These are phyloP conservation scores for Chymomyza caudatula DNA, from an alignment of 2,888 invertebrate species.

Conservation along the genomic window DNA sequence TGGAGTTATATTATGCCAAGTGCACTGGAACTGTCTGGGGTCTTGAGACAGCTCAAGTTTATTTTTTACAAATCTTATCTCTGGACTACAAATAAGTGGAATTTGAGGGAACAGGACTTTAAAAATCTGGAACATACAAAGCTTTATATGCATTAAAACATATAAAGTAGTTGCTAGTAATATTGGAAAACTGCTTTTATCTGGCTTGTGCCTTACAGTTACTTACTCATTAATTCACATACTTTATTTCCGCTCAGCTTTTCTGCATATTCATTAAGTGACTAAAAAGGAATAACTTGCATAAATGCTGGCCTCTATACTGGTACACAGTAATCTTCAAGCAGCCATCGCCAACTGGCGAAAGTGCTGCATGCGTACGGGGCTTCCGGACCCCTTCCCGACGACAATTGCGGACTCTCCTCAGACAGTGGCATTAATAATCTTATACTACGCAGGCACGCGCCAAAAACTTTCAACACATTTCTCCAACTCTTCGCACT, in stretches of 20 bases:
- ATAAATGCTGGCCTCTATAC: neutral
- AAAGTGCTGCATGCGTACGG: neutral
- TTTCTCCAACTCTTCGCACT: neutral
- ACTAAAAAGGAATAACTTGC: neutral
- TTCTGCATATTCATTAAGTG: neutral
- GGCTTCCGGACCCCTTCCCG: neutral
- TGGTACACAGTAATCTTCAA: neutral
- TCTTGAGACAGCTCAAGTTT: no score
- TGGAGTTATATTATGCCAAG: no score
- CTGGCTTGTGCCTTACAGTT: neutral
- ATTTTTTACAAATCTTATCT: no score
- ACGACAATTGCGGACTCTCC: neutral
- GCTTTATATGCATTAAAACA: neutral
- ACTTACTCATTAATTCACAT: neutral
- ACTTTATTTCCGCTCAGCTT: neutral
- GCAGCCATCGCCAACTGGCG: slow-evolving; percentile 2
- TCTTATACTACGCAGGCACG: slow-evolving; percentile 11
- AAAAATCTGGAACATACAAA: no score
- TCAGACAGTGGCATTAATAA: neutral
- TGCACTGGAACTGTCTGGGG: no score
- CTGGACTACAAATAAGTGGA: no score
- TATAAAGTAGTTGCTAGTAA: neutral
- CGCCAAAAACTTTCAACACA: slow-evolving; percentile 21
- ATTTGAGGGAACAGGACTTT: no score
- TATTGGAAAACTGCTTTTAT: neutral